phyloP scores from a whole-genome alignment of 2,113 vertebrate species.

The Urocitellus parryii region DNA sequence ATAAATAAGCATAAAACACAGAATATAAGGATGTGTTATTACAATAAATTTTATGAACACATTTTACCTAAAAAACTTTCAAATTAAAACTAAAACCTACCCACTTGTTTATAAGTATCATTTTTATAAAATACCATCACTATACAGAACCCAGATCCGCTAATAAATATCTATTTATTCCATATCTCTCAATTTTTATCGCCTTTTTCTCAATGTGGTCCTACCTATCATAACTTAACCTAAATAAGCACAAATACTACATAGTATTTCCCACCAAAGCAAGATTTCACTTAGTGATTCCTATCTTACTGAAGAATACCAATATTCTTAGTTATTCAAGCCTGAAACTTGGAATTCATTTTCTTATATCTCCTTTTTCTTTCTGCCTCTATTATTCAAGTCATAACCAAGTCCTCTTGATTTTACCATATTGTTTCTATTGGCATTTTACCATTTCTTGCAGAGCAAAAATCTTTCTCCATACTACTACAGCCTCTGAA shows the following conservation, averaged over 20 bases:
- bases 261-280: not conserved
- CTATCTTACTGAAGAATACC: not conserved
- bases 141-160: not conserved
- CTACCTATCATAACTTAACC: not conserved
- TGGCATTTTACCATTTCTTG: not conserved
- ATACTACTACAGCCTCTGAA: not conserved
- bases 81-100: not conserved
- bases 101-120: not conserved
- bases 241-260: conserved; percentile 13
- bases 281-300: conserved; percentile 27
- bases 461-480: conserved; percentile 31
- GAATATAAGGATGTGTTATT: not conserved
- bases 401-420: not conserved
- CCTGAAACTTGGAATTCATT: conserved; percentile 27
- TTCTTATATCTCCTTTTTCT: not conserved
- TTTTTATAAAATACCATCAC: not conserved
- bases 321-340: not conserved
- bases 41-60: conserved; percentile 46
- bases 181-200: not conserved
- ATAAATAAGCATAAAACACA: not conserved
- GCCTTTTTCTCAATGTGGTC: not conserved
- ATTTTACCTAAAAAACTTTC: conserved; percentile 28
- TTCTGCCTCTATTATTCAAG: not conserved
- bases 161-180: not conserved
- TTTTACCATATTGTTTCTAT: not conserved